phyloP scores from a whole-genome alignment of 2,113 vertebrate species.

The Burhinus bistriatus region DNA sequence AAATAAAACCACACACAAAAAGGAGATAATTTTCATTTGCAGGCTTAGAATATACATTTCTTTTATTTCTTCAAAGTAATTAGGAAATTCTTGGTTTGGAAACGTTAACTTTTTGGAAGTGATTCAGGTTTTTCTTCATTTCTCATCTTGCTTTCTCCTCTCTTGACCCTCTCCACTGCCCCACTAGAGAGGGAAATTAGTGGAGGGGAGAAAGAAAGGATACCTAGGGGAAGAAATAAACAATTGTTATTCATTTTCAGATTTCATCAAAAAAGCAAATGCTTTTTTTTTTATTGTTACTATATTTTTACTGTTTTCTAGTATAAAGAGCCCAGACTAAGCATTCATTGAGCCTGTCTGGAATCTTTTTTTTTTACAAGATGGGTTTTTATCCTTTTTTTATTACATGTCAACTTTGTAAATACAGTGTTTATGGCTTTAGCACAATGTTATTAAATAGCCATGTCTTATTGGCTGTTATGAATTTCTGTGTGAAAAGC shows the following conservation, averaged over 20 bases:
- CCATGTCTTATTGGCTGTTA: background rate
- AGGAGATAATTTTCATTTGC: background rate
- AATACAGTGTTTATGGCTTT: background rate
- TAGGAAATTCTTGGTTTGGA: background rate
- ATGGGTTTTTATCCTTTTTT: background rate
- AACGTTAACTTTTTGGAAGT: background rate
- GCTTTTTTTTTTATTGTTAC: background rate
- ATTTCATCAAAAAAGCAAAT: background rate
- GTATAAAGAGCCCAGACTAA: background rate
- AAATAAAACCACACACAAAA: background rate
- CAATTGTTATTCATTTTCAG: background rate
- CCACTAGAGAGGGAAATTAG: background rate
- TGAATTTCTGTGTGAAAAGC: conserved; percentile 15
- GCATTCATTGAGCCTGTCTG: background rate
- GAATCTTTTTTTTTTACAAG: background rate
- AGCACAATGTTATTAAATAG: conserved; percentile 12
- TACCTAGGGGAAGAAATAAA: background rate
- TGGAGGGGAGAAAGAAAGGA: background rate
- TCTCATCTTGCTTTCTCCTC: background rate
- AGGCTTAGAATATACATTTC: background rate
- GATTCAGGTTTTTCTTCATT: background rate
- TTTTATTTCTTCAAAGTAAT: background rate
- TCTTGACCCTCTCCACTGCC: background rate
- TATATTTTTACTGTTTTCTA: background rate
- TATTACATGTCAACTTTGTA: background rate